Base-by-base conservation (phyloP, 2,888 invertebrate genomes). In the Agapostemon virescens region DNA sequence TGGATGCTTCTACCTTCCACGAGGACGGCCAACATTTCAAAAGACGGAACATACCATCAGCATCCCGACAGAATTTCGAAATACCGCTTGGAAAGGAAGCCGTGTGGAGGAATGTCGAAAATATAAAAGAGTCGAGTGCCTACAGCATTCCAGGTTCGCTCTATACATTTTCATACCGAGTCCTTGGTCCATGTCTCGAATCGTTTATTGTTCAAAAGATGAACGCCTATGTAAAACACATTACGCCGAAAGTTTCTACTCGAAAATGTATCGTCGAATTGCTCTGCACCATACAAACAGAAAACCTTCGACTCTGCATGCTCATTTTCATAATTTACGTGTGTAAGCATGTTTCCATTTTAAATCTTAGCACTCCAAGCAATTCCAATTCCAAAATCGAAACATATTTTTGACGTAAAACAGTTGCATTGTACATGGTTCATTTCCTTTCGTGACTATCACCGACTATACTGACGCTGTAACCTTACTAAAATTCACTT, bases 1-100 rank as follows among this genome's bases (percentile, higher is more conserved):
- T 79, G 72, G 42, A 81, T 79, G 70, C 66, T 79, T 70, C 58
- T 30, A 38, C 45, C 20, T 36, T 33, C 67, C 23, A 33, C 36
- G 58, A 30, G 67, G 40, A 33, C 38, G 36, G 73, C 5, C 38
- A 74, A 67, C 73, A 73, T 68, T 66, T 33, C 55, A 11, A 36
- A 49, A 45, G 36, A 23, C 61, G 58, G 58, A 42, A 69, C 52
- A 77, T 79, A 71, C 45, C n/a, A 67, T 71, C 67, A 40, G 61
- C 40, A 49, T 77, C 70, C 26, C 26, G 67, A 30, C 49, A 23
- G 38, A 40, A 40, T 77, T 61, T 61, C 40, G 30, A 71, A 63
- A 77, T 40, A 40, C 66, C 36, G 7, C n/a, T 3, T 0, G 15
- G 17, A 40, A 67, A 61, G 49, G 20, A 20, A 20, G 45, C 23